These are phyloP conservation scores for Copidosoma aretas DNA, from an alignment of 2,888 invertebrate genomes.

Conservation along the genomic window DNA sequence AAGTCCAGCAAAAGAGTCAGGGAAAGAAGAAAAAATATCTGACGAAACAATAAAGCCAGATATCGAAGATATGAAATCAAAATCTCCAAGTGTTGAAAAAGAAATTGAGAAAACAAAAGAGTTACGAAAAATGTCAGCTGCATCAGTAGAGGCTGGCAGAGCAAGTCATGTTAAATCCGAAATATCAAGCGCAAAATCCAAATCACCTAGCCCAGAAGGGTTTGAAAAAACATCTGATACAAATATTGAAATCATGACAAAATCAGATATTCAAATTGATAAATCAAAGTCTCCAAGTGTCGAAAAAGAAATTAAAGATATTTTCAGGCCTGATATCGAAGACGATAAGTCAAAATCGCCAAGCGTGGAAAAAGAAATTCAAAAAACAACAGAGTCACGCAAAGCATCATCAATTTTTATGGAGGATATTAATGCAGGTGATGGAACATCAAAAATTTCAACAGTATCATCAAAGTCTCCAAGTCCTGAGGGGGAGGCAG, in stretches of 20 bases:
- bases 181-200: slow-evolving; percentile 21
- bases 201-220: slow-evolving; percentile 34
- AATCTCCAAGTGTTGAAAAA: slow-evolving; percentile 7
- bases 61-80: neutral
- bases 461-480: too few relatives aligned
- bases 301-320: slow-evolving; percentile 43
- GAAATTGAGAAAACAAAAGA: neutral
- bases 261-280: slow-evolving; percentile 37
- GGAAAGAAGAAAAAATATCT: neutral
- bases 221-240: slow-evolving; percentile 30
- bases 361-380: neutral
- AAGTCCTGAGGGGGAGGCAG: too few relatives aligned
- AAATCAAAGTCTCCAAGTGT: slow-evolving; percentile 45
- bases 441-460: too few relatives aligned
- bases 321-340: too few relatives aligned
- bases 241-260: neutral
- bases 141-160: neutral
- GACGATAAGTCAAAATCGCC: neutral
- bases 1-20: too few relatives aligned
- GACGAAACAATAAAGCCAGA: neutral
- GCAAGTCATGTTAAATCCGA: neutral
- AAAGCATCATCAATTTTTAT: neutral
- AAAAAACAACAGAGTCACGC: too few relatives aligned
- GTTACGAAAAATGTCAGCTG: neutral
- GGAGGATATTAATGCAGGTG: too few relatives aligned